Percentiles rank a stretch among this genome's conserved stretches.
These are phyloP conservation scores for Aphodius sticticus DNA, from an alignment of 2,888 invertebrate genomes.

Conservation along the genomic window DNA sequence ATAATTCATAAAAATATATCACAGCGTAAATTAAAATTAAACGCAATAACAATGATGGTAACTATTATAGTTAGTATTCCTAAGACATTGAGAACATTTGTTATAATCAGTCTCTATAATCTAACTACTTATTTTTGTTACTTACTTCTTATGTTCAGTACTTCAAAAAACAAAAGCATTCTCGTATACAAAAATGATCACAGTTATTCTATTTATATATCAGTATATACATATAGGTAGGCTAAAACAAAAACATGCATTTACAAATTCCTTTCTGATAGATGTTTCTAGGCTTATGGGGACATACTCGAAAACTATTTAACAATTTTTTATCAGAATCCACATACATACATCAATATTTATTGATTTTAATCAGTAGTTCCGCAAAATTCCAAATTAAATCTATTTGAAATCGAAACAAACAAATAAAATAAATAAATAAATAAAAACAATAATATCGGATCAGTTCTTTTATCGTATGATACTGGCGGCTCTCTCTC, in stretches of 20 bases:
- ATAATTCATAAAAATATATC: neutral
- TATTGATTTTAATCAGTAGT: too few species aligned
- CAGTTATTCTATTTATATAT: conserved; percentile 47
- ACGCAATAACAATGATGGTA: neutral
- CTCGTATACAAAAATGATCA: conserved; percentile 55
- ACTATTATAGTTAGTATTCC: neutral
- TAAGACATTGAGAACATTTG: neutral
- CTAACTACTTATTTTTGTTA: neutral
- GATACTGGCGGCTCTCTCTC: conserved; percentile 64
- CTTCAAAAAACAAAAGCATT: conserved; percentile 36
- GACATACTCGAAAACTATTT: neutral
- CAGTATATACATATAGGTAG: conserved; percentile 26
- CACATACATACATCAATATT: too few species aligned
- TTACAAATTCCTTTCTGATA: conserved; percentile 5
- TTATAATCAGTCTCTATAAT: neutral
- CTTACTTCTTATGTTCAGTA: neutral
- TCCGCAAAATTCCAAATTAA: too few species aligned
- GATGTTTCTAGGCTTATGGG: neutral
- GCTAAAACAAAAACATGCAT: conserved; percentile 7
- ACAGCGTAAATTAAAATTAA: conserved; percentile 8
- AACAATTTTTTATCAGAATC: too few species aligned
- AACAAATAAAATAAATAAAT: conserved; percentile 8
- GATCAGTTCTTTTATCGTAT: conserved; percentile 57
- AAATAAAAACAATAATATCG: neutral
- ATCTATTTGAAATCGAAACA: too few species aligned